Conservation (phyloP, 2,888 invertebrate species). For the Ptychoptera albimana region DNA sequence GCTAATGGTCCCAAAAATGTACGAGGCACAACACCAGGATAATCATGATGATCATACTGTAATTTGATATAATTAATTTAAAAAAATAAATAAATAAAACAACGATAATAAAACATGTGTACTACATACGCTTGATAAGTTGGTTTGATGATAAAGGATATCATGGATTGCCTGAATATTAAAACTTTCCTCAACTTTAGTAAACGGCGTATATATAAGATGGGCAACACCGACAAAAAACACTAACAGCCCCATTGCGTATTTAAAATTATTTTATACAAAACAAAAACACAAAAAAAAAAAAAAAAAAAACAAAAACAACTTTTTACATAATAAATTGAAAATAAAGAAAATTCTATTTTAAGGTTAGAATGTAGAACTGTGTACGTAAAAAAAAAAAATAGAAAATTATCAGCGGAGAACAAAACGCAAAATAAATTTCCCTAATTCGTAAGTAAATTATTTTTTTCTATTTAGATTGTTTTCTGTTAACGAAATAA, state of each 20-base stretch:
- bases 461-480: too few relatives aligned
- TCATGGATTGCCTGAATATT: constrained; percentile 98
- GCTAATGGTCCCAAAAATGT: constrained; percentile 85
- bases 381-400: too few relatives aligned
- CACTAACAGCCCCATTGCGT: constrained; percentile 54
- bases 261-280: background rate
- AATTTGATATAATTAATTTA: background rate
- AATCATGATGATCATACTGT: constrained; percentile 97
- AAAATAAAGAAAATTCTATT: too few relatives aligned
- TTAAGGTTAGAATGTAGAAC: too few relatives aligned
- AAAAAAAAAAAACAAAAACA: background rate
- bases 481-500: too few relatives aligned
- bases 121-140: constrained; percentile 59
- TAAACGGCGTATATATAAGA: constrained; percentile 79
- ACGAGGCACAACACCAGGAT: constrained; percentile 94
- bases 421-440: too few relatives aligned
- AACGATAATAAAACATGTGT: background rate
- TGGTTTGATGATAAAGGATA: constrained; percentile 72
- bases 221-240: constrained; percentile 62
- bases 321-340: too few relatives aligned
- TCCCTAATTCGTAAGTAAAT: too few relatives aligned
- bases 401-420: too few relatives aligned
- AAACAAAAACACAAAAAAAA: background rate
- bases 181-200: constrained; percentile 99
- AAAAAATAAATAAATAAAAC: constrained; percentile 1